Evolutionary conservation across 2,888 invertebrate species (phyloP), one percentile per base, ranked within the genome.

Genomic region (Andrena hattorfiana): DNA sequence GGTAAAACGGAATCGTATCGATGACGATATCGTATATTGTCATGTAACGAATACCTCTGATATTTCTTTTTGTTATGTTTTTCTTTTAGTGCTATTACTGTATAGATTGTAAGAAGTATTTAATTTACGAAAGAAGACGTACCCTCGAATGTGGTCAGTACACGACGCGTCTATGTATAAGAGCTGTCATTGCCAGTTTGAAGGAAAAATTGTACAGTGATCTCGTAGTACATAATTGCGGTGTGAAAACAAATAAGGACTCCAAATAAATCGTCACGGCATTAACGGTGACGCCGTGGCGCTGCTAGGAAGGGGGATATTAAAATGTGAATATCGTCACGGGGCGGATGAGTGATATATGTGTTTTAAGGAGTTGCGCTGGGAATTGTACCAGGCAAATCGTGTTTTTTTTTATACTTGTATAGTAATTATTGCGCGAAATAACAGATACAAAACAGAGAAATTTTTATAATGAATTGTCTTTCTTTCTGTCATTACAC

Each of bases 401-500:
- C 66, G 70, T 78, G 42, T 42, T 42, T 42, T 42, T 42, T 81
- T 81, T 84, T 81, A 28, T 81, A 84, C 73, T 79, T 85, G 81
- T 84, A 76, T 69, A 84, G 69, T 82, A 71, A 74, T 69, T 77
- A 62, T 71, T 70, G 72, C 63, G 73, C 63, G 49, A 75, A 81
- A 87, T 79, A 87, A 87, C 72, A 87, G 83, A 88, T 74, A 64
- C 73, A 77, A 79, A 56, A 79, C 71, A 26, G 67, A 83, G 78
- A 81, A 70, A 16, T 16, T 74, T 85, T 74, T 77, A 74, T 88
- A 83, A 80, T 66, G 77, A 89, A 85, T 60, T 84, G 85, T 86
- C 80, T 90, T 89, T 90, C 84, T 86, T 90, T 87, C 84, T 80
- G 51, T 89, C 86, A 81, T 88, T 87, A 88, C 87, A 90, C 84